These are phyloP conservation scores for Cheilosia scutellata DNA, from an alignment of 2,888 invertebrate species.

Conservation along the genomic window DNA sequence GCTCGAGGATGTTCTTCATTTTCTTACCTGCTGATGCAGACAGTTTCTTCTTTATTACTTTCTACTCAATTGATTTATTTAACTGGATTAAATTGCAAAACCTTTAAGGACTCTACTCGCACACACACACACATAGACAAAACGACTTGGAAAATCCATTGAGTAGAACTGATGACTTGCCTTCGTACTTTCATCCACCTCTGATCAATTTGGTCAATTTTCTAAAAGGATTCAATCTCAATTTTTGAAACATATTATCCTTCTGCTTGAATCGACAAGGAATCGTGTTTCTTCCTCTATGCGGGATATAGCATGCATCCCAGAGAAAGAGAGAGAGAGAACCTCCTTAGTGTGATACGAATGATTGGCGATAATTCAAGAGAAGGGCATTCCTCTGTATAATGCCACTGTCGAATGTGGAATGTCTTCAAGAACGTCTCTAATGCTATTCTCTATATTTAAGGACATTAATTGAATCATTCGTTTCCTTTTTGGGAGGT, in stretches of 20 bases:
- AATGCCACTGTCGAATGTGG: neutral
- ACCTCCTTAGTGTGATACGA: conserved; percentile 56
- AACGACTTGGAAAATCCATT: neutral
- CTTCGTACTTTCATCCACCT: conserved; percentile 12
- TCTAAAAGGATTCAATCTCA: conserved; percentile 66
- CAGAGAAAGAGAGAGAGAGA: neutral
- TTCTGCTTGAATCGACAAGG: conserved; percentile 39
- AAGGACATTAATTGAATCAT: conserved; percentile 69
- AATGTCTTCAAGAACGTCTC: conserved; percentile 5
- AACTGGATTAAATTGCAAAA: conserved; percentile 46
- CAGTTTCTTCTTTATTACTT: conserved; percentile 32
- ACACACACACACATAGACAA: neutral
- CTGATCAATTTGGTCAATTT: conserved; percentile 65
- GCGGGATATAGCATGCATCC: conserved; percentile 4
- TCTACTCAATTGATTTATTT: conserved; percentile 55
- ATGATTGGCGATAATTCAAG: conserved; percentile 64
- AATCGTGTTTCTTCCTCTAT: conserved; percentile 22
- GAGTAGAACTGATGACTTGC: conserved; percentile 17
- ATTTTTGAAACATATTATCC: conserved; percentile 60
- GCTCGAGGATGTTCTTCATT: conserved; percentile 7
- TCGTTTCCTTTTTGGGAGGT: neutral
- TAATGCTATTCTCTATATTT: conserved; percentile 33
- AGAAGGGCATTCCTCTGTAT: conserved; percentile 16
- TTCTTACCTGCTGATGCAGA: conserved; percentile 40
- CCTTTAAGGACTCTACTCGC: conserved; percentile 7